A percentile compares a stretch with the other conserved stretches of the same genome.
Conservation (phyloP, 2,113 vertebrate genomes). For the Actinemys pallida region DNA sequence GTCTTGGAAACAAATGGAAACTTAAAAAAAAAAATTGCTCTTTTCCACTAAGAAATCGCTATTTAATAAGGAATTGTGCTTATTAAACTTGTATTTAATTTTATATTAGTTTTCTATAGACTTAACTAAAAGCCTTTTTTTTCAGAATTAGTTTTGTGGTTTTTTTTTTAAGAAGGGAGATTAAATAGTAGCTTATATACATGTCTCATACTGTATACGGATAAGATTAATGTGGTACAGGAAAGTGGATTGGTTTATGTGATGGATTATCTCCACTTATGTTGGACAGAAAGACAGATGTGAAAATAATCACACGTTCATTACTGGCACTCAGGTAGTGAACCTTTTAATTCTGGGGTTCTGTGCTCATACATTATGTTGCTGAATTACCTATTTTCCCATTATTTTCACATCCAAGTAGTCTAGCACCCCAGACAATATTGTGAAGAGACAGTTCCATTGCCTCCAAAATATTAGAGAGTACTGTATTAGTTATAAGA, state of each 20-base stretch:
- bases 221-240: constrained; percentile 38
- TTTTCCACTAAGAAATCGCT: neutral
- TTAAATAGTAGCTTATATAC: neutral
- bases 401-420: neutral
- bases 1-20: neutral
- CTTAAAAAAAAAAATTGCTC: neutral
- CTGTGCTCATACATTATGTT: rapidly evolving
- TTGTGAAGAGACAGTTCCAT: neutral
- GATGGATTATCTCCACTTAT: neutral
- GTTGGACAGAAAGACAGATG: neutral
- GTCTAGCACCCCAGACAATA: neutral
- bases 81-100: constrained; percentile 45
- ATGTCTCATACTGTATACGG: constrained; percentile 18
- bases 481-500: neutral
- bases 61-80: neutral
- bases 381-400: neutral
- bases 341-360: neutral
- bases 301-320: neutral
- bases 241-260: constrained; percentile 6
- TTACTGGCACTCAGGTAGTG: constrained; percentile 10
- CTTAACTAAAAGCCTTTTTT: constrained; percentile 34
- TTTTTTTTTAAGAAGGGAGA: constrained; percentile 21
- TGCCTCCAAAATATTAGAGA: neutral
- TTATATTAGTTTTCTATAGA: neutral
- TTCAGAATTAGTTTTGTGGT: neutral